These are phyloP conservation scores for Syndactyla subalaris DNA, from an alignment of 2,797 vertebrate genomes.

Conservation along the genomic window DNA sequence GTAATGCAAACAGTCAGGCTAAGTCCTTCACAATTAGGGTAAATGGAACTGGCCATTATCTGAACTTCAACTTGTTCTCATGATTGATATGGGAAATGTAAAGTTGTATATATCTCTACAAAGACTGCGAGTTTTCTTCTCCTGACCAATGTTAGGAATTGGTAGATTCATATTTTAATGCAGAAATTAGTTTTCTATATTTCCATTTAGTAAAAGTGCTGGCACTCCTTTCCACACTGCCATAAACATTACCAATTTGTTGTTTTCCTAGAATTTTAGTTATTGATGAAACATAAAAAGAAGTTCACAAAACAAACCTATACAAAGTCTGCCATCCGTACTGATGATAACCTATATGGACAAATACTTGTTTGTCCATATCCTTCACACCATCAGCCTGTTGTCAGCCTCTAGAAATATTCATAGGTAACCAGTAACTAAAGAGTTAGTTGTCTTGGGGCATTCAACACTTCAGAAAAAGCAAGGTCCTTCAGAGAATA, in stretches of 20 bases:
- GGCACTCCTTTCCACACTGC: background rate
- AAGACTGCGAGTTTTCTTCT: conserved; percentile 42
- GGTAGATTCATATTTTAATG: conserved; percentile 16
- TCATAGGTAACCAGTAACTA: background rate
- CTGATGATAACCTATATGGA: background rate
- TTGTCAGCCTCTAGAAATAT: background rate
- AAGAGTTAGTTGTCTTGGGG: background rate
- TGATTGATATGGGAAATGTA: conserved; percentile 99
- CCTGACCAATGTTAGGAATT: conserved; percentile 2
- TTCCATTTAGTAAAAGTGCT: background rate
- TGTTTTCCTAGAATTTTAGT: background rate
- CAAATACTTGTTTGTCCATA: background rate
- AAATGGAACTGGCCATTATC: conserved; percentile 90
- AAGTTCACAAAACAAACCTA: background rate
- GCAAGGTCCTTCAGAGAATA: background rate
- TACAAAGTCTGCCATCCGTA: background rate
- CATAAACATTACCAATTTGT: background rate
- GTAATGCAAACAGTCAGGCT: conserved; percentile 85
- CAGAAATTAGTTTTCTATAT: background rate
- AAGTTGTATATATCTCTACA: conserved; percentile 75
- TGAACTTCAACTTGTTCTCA: conserved; percentile 87
- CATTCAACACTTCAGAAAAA: background rate
- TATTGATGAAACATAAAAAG: background rate
- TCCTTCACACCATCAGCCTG: background rate
- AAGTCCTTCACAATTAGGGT: conserved; percentile 89